Conservation (phyloP, 2,888 invertebrate genomes). For the Macrostomum cliftonense region DNA sequence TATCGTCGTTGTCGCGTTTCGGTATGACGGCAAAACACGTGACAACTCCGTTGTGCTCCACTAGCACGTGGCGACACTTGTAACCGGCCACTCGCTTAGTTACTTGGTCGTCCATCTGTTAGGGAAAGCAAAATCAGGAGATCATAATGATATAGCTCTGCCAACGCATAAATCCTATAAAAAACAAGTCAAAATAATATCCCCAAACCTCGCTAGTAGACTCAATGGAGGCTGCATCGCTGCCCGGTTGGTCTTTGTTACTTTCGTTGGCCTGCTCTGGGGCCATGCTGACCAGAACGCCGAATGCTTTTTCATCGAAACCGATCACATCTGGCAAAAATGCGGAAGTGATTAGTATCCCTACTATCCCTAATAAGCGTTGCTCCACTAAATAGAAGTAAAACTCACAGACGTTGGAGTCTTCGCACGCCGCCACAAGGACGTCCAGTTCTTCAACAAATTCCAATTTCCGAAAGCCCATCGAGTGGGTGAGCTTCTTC, state of each 20-base stretch:
- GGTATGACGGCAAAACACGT: conserved; percentile 31
- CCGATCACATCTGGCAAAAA: conserved; percentile 32
- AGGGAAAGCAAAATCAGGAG: background rate
- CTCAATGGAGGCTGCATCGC: conserved; percentile 22
- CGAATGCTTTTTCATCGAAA: conserved; percentile 31
- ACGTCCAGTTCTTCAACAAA: conserved; percentile 34
- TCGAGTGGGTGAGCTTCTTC: too few species aligned
- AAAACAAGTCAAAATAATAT: too few species aligned
- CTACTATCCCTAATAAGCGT: too few species aligned
- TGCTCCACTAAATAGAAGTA: too few species aligned
- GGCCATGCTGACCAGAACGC: conserved; percentile 29
- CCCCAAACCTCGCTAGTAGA: background rate
- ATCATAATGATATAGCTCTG: too few species aligned
- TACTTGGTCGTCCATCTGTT: conserved; percentile 29
- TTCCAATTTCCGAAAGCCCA: conserved; percentile 11
- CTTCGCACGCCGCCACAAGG: conserved; percentile 33
- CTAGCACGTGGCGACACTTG: conserved; percentile 30
- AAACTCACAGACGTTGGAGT: conserved; percentile 32
- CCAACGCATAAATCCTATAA: too few species aligned
- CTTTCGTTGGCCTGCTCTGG: conserved; percentile 21
- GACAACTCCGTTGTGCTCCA: conserved; percentile 31
- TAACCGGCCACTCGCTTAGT: conserved; percentile 36
- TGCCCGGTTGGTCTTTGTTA: conserved; percentile 21
- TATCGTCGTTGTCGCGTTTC: conserved; percentile 18
- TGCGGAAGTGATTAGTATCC: background rate